Conservation (phyloP, 2,113 vertebrate genomes). For the Malaclemys terrapin region DNA sequence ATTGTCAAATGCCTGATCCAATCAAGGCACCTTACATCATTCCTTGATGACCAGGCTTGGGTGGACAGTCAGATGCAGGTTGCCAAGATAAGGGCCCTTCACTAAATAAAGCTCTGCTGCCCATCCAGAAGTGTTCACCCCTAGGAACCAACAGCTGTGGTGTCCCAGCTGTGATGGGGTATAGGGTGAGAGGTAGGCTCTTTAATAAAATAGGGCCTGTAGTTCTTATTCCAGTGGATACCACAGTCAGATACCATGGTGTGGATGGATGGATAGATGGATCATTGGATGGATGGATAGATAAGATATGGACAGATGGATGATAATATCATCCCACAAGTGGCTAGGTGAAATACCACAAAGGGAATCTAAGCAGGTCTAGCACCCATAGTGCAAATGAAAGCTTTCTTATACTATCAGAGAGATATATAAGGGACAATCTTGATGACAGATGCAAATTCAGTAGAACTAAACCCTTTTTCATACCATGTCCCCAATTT, state of each 20-base stretch:
- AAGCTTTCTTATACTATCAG: background rate
- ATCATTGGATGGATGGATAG: background rate
- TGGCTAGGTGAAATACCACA: background rate
- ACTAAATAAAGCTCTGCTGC: background rate
- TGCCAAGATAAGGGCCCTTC: background rate
- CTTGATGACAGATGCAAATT: background rate
- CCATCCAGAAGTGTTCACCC: background rate
- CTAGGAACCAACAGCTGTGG: background rate
- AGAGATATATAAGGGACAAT: background rate
- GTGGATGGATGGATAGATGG: background rate
- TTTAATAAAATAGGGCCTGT: background rate
- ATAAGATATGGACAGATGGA: background rate
- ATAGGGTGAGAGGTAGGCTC: background rate
- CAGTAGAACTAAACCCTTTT: background rate
- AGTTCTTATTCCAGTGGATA: background rate
- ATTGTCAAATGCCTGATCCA: background rate
- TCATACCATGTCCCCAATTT: fast-evolving
- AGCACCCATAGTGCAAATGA: background rate
- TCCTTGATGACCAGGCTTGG: background rate
- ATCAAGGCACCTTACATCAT: background rate
- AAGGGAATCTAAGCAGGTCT: background rate
- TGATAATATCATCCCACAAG: background rate
- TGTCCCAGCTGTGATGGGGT: background rate
- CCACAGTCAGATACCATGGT: background rate
- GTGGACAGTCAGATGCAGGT: background rate